Base-by-base conservation (phyloP, 1,140 invertebrate species). In the Harpegnathos saltator region DNA sequence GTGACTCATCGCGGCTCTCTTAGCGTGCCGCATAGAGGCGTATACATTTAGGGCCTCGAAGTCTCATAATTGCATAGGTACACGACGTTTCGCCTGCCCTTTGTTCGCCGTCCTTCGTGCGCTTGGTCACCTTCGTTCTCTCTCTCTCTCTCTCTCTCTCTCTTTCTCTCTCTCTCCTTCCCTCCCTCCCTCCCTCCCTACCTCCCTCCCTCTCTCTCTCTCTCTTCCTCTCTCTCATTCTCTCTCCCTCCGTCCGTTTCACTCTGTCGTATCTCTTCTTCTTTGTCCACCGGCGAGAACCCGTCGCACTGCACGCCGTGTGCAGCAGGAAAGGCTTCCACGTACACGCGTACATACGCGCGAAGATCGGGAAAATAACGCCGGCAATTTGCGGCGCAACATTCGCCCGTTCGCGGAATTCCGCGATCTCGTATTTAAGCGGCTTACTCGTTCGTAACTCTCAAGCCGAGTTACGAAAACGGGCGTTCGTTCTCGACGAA, bases 11-110 rank as follows among this genome's bases (percentile, higher is more conserved):
- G 29, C 44, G 56, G 63, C 59, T 74, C 59, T 74, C 81, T 48
- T 88, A 75, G 86, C 86, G 85, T 88, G 85, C 82, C 63, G 82
- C 85, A 72, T 86, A 86, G 85, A 86, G 86, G 86, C 85, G 86
- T 88, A 77, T 86, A 86, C 85, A 63, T 86, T 84, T 86, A 84
- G 62, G 62, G 44, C 24, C 24, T 29, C 63, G 71, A 75, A 84
- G 69, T 85, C 73, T 81, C 69, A 71, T 88, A 86, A 88, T 88
- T 88, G 69, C 81, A 86, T 29, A 81, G 62, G 48, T 74, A 83
- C 73, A 63, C 78, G 59, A 81, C 78, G 71, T 80, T 84, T 63
- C 82, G 52, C 52, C 74, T 48, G 77, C 74, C 63, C 78, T 86
- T 75, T 86, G 59, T 81, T 68, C 74, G 72, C 15, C 52, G 61